Evolutionary conservation across 2,797 vertebrate species (phyloP), one percentile per base, ranked within the genome.

Genomic region (Phalanger gymnotis): DNA sequence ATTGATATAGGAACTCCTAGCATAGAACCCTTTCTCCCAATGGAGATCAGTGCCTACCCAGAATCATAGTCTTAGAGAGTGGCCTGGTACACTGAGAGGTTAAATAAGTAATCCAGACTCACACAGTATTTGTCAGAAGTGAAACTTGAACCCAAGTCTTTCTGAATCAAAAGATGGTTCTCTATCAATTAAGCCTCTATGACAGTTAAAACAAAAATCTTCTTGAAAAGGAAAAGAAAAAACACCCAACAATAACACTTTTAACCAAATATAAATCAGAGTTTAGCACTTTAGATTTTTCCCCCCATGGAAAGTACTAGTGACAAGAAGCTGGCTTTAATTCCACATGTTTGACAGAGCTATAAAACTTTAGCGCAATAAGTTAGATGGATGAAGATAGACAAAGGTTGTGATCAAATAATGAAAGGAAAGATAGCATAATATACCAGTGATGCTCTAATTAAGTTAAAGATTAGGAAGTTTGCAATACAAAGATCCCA

Each of bases 401-500:
- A 93, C 3, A n/a, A 94, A 25, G 6, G 51, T 92, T 30, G 19
- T 14, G 11, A 54, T 10, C 0, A 90, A 25, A 96, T 96, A 56
- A 94, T 25, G 3, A 58, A 73, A 96, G 25, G n/a, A 92, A 94
- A 94, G 54, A 0, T 54, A 54, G 19, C 91, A 34, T 0, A 9
- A 93, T 2, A 93, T 81, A 55, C 31, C 58, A 87, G 54, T 31
- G 2, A 92, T 9, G 25, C n/a, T 91, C 61, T 89, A 73, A 96
- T 96, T 12, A 96, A 40, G 1, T 54, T 0, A 40, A 97, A 95
- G 47, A 94, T 40, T 54, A 90, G 2, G 11, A 95, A 87, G 10
- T 92, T 95, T 94, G 91, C 54, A 94, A 73, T 53, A 52, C 55
- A 95, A 92, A 19, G 66, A 90, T 55, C 96, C 97, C 53, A 61